These are phyloP conservation scores for Cephus runcator DNA, from an alignment of 2,888 invertebrate genomes.

Conservation along the genomic window DNA sequence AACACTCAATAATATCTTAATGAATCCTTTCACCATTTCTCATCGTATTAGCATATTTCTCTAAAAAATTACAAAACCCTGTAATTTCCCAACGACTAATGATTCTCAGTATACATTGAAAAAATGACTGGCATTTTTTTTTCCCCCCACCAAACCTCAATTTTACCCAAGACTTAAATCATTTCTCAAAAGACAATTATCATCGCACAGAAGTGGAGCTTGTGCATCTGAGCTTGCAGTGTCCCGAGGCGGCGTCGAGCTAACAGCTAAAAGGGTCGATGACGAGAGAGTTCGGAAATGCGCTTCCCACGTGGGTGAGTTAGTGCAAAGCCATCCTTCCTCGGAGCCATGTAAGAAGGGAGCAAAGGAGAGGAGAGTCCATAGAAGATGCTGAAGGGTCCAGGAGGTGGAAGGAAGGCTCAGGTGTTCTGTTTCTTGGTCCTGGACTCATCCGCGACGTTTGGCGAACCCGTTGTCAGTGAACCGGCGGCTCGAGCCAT, in stretches of 20 bases:
- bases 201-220: conserved; percentile 22
- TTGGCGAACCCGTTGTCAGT: conserved; percentile 42
- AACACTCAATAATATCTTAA: not conserved
- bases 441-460: conserved; percentile 29
- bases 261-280: conserved; percentile 59
- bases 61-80: not conserved
- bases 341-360: conserved; percentile 19
- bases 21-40: not conserved
- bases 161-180: not conserved
- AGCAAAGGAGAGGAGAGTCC: conserved; percentile 17
- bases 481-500: conserved; percentile 33
- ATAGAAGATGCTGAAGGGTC: conserved; percentile 21
- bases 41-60: not conserved
- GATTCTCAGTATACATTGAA: not conserved
- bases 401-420: conserved; percentile 39
- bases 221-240: conserved; percentile 33
- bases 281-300: conserved; percentile 63
- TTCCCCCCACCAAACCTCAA: not conserved
- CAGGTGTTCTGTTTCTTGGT: conserved; percentile 52
- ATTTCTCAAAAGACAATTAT: not conserved
- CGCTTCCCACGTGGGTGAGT: conserved; percentile 56
- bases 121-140: not conserved
- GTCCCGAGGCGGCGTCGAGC: conserved; percentile 13
- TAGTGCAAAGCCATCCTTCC: conserved; percentile 53
- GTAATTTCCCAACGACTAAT: not conserved